Evolutionary conservation across 2,888 invertebrate genomes (phyloP), one percentile per base, ranked within the genome.

Genomic region (Epirrhoe alternata): DNA sequence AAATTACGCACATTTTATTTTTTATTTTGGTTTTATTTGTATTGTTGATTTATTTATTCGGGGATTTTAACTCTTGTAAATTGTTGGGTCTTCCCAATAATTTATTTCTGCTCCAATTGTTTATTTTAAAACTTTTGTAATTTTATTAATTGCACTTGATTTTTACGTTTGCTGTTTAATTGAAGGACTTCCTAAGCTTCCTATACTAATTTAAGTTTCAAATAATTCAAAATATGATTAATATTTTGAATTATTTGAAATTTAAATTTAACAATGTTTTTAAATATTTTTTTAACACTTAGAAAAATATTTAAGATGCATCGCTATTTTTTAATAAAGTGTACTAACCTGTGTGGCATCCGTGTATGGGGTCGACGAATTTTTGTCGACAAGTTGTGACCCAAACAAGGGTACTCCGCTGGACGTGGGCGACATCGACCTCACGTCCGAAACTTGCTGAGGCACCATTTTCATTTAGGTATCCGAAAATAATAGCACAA

Each of bases 271-370:
- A 42, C n/a, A 42, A 12, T 42, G 4, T 42, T 12, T 42, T 47
- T 47, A 14, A 16, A 24, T n/a, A n/a, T 24, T 24, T 47, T 16
- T 47, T 16, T 14, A 5, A 47, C 47, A 16, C 45, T 45, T 16
- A 6, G 16, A 47, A 47, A 47, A 16, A 16, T 16, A 16, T 47
- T 47, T 47, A 16, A 6, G 5, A 47, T 16, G 47, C 47, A 16
- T 47, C 47, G 16, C 47, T 47, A 47, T 16, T 47, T 47, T 47
- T 6, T 16, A 45, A 45, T 47, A 6, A 0, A 16, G 7, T 73
- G n/a, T 72, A 93, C 95, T 96, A 94, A 98, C 98, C 97, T 97
- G 97, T 80, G 99, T 99, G 72, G 99, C 99, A 95, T 99, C 99
- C 84, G 98, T 97, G 94, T 99, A 99, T 68, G 99, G 99, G 68